Percentiles rank a stretch among this genome's conserved stretches.
Evolutionary conservation across 2,797 vertebrate genomes (phyloP).

Genomic region (Micromesistius poutassou): DNA sequence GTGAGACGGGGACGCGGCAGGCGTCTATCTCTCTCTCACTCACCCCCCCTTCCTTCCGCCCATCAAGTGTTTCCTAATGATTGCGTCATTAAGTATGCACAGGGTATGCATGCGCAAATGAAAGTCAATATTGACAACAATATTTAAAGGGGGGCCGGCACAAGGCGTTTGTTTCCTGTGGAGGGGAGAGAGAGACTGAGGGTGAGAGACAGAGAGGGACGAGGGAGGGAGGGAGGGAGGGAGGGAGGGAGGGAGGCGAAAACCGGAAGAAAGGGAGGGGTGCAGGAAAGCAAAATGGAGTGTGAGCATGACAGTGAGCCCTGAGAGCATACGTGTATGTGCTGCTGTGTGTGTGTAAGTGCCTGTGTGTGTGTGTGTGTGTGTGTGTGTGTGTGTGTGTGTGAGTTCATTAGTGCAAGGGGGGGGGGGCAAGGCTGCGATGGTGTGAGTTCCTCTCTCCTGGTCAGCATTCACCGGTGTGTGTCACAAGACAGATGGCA

Average conservation of each 20-base stretch:
- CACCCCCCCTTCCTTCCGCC: slow-evolving; percentile 53
- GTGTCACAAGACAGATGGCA: slow-evolving; percentile 61
- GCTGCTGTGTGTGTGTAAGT: too few species aligned
- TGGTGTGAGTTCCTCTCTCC: neutral
- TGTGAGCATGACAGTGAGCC: neutral
- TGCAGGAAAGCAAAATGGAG: neutral
- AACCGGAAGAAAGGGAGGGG: neutral
- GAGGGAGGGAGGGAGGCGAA: neutral
- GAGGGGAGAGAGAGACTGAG: neutral
- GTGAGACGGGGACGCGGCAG: slow-evolving; percentile 13
- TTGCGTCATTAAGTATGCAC: slow-evolving; percentile 77
- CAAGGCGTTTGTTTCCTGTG: neutral
- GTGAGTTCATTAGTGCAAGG: slow-evolving; percentile 15
- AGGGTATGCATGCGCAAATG: slow-evolving; percentile 55
- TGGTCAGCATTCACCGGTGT: slow-evolving; percentile 46
- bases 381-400: too few species aligned
- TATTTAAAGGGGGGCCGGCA: slow-evolving; percentile 46
- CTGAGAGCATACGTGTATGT: neutral
- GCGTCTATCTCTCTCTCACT: slow-evolving; percentile 53
- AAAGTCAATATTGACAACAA: slow-evolving; percentile 72
- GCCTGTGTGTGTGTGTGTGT: too few species aligned
- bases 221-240: neutral
- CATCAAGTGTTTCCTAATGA: slow-evolving; percentile 63
- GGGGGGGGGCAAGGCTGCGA: neutral
- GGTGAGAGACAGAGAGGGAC: neutral